Percentiles rank a stretch among this genome's conserved stretches.
phyloP scores from a whole-genome alignment of 53 echinoderm and acorn worm genomes.

The Holothuria scabra region DNA sequence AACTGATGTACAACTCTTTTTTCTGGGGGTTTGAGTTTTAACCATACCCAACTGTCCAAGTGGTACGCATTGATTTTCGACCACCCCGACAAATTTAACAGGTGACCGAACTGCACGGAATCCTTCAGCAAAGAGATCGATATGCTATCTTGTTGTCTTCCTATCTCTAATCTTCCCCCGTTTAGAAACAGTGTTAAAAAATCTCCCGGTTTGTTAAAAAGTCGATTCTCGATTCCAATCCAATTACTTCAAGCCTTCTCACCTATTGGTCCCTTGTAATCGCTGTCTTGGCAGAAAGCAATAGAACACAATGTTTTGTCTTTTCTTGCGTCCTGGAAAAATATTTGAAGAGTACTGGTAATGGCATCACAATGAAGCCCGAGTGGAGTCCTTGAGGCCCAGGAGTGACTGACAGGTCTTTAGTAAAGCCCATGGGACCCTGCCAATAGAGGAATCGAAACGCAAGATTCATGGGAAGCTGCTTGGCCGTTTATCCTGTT shows the following conservation, averaged over 20 bases:
- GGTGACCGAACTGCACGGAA: conserved; percentile 10
- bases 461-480: no score
- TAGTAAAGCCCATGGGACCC: neutral
- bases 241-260: conserved; percentile 39
- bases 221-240: conserved; percentile 39
- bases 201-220: conserved; percentile 32
- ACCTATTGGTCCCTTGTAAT: conserved; percentile 30
- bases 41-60: no score
- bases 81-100: conserved; percentile 6
- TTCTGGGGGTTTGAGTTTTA: no score
- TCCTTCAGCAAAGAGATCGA: neutral
- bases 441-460: no score
- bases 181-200: conserved; percentile 32
- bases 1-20: no score
- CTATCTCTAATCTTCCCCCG: conserved; percentile 22
- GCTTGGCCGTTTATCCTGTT: no score
- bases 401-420: conserved; percentile 37
- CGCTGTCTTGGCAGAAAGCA: conserved; percentile 26
- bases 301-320: conserved; percentile 26
- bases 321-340: conserved; percentile 21
- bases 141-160: conserved; percentile 2
- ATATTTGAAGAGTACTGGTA: conserved; percentile 39
- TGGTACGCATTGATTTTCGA: no score
- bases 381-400: conserved; percentile 22
- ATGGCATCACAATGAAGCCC: conserved; percentile 11